A percentile compares a stretch with the other conserved stretches of the same genome.
These are phyloP conservation scores for Heteronetta atricapilla DNA, from an alignment of 2,113 vertebrate species.

Conservation along the genomic window DNA sequence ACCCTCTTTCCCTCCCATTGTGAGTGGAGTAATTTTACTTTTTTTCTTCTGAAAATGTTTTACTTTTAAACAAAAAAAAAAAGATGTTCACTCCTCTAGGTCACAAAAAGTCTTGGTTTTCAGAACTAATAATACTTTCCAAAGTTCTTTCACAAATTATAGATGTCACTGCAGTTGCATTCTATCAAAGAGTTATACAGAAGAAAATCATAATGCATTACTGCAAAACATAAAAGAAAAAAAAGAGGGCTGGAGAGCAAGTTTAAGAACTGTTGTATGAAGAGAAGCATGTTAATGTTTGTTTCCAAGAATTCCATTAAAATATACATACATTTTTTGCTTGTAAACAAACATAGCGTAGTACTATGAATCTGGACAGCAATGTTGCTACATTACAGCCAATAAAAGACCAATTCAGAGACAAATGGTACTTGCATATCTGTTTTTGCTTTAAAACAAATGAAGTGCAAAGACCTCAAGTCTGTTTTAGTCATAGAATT, in stretches of 20 bases:
- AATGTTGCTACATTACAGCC: not conserved
- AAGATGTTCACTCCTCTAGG: not conserved
- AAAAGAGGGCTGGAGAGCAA: not conserved
- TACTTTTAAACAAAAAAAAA: not conserved
- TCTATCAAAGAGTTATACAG: not conserved
- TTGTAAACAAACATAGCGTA: not conserved
- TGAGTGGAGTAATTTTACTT: not conserved
- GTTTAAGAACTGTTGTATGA: not conserved
- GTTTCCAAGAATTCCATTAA: not conserved
- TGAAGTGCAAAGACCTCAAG: not conserved
- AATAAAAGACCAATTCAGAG: not conserved
- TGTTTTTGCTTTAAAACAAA: not conserved
- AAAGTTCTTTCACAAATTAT: not conserved
- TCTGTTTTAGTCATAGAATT: not conserved
- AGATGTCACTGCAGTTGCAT: not conserved
- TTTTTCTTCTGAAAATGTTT: not conserved
- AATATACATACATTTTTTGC: not conserved
- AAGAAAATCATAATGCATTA: not conserved
- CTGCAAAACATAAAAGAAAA: not conserved
- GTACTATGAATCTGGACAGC: not conserved
- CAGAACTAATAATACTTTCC: not conserved
- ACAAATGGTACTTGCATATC: not conserved
- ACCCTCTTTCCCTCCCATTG: accelerated
- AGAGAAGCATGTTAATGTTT: not conserved
- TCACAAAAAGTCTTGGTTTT: not conserved